Evolutionary conservation across 2,888 invertebrate genomes (phyloP).

Genomic region (Phalera bucephala): DNA sequence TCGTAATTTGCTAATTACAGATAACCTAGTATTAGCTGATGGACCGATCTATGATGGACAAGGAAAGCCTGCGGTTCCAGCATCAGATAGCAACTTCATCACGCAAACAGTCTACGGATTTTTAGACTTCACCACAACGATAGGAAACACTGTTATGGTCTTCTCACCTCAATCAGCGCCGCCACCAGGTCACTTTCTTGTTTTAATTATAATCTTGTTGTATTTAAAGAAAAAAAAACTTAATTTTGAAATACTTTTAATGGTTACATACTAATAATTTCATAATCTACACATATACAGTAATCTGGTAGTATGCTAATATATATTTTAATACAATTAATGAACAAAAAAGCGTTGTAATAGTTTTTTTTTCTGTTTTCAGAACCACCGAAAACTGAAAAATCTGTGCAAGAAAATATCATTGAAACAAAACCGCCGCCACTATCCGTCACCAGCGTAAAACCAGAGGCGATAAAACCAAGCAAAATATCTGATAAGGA

Average conservation of each 20-base stretch:
- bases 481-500: conserved; percentile 69
- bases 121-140: conserved; percentile 96
- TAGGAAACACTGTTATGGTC: conserved; percentile 96
- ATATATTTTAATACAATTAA: no score
- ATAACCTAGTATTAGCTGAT: conserved; percentile 24
- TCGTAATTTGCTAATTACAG: conserved; percentile 21
- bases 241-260: no score
- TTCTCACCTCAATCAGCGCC: conserved; percentile 95
- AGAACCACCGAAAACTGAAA: conserved; percentile 73
- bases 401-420: conserved; percentile 69
- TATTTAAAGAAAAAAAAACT: no score
- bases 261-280: no score
- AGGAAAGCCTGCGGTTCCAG: conserved; percentile 27
- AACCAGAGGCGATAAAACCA: conserved; percentile 72
- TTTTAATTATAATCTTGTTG: conserved; percentile 8
- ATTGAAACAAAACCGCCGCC: conserved; percentile 77
- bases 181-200: conserved; percentile 81
- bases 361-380: conserved; percentile 28
- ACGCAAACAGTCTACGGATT: conserved; percentile 97
- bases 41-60: conserved; percentile 32
- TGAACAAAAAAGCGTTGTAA: no score
- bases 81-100: conserved; percentile 70
- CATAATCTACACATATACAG: no score
- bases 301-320: not conserved
- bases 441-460: conserved; percentile 56